A percentile compares a stretch with the other conserved stretches of the same genome.
Conservation (phyloP, 2,888 invertebrate genomes). For the Polydrusus cervinus region DNA sequence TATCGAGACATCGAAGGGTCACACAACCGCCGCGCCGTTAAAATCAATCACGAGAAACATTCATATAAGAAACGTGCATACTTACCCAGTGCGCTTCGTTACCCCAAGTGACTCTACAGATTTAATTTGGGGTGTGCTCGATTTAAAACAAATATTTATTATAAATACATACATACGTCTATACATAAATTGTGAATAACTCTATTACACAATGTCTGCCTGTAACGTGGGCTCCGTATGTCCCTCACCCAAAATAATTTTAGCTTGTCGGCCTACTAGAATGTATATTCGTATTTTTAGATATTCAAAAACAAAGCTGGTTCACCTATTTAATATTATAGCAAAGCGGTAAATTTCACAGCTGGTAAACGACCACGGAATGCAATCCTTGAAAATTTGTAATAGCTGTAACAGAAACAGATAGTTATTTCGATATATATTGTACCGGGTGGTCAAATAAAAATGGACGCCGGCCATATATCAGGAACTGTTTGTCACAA, state of each 20-base stretch:
- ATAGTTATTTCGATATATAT: conserved; percentile 30
- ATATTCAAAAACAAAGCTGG: conserved; percentile 45
- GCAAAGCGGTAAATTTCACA: conserved; percentile 42
- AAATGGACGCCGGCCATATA: not conserved
- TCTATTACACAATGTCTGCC: conserved; percentile 24
- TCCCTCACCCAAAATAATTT: conserved; percentile 46
- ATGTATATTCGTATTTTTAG: conserved; percentile 47
- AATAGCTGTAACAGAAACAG: conserved; percentile 28
- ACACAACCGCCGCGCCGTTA: too few species aligned
- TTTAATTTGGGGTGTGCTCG: too few species aligned
- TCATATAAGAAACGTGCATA: too few species aligned
- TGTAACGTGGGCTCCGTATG: conserved; percentile 39
- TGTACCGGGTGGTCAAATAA: not conserved
- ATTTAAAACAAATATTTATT: not conserved
- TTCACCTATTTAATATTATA: conserved; percentile 49
- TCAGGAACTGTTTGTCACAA: too few species aligned
- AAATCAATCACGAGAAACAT: too few species aligned
- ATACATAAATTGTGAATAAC: conserved; percentile 24
- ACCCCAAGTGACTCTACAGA: too few species aligned
- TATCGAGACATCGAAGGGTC: too few species aligned
- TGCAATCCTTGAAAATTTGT: conserved; percentile 36
- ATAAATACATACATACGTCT: not conserved
- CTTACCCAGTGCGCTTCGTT: too few species aligned
- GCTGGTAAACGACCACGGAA: conserved; percentile 39
- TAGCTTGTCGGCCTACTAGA: conserved; percentile 41